Conservation (phyloP, 2,113 vertebrate genomes). For the Aspidoscelis tigris region DNA sequence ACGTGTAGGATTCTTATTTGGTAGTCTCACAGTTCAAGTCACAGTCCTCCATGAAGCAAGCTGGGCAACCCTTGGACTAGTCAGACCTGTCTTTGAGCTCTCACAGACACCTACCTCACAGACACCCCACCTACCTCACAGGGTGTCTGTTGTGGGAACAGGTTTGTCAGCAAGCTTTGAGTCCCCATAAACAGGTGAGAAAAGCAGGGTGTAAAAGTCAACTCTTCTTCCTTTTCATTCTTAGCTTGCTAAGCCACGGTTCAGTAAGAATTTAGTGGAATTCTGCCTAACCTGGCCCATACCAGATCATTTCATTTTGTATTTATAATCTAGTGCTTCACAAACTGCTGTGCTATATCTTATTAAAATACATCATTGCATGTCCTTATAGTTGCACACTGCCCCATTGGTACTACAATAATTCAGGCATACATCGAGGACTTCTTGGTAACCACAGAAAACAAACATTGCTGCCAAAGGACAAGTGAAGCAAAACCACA, state of each 20-base stretch:
- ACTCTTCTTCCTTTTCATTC: background rate
- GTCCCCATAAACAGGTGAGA: too few relatives aligned
- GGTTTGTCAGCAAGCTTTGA: too few relatives aligned
- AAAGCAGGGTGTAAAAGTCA: too few relatives aligned
- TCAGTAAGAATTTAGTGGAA: background rate
- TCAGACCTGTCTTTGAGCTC: too few relatives aligned
- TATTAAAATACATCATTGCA: background rate
- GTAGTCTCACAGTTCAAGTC: too few relatives aligned
- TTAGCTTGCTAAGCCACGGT: background rate
- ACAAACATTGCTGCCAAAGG: background rate
- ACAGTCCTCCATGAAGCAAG: too few relatives aligned
- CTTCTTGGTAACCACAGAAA: background rate
- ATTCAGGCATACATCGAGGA: background rate
- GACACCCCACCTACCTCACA: too few relatives aligned
- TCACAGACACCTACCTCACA: too few relatives aligned
- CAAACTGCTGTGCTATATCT: background rate
- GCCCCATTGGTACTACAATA: background rate
- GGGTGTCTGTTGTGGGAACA: too few relatives aligned
- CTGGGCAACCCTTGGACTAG: too few relatives aligned
- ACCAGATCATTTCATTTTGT: too few relatives aligned
- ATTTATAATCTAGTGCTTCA: background rate
- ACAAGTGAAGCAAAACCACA: background rate
- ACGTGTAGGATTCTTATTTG: too few relatives aligned
- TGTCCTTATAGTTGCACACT: background rate
- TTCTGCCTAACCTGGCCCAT: background rate